A percentile compares a stretch with the other conserved stretches of the same genome.
phyloP scores from a whole-genome alignment of 2,113 vertebrate genomes.

The Aegithalos caudatus region DNA sequence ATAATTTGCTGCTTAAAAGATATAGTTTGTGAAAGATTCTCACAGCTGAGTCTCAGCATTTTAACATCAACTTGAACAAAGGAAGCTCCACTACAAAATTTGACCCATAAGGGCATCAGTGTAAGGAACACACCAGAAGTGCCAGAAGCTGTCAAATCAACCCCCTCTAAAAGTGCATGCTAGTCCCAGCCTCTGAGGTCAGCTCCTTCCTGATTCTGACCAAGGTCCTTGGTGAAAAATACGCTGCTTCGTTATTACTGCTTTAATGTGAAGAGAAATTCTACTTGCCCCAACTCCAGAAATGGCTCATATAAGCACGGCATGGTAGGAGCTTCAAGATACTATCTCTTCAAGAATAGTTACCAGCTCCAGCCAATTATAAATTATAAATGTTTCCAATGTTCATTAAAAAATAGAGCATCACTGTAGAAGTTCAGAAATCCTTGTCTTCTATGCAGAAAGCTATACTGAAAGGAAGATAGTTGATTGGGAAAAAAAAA shows the following conservation, averaged over 20 bases:
- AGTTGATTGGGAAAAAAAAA: neutral
- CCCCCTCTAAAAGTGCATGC: neutral
- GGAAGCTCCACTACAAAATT: neutral
- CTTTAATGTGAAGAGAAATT: neutral
- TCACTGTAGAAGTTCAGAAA: neutral
- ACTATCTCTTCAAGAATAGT: neutral
- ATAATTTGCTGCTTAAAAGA: slow-evolving; percentile 11
- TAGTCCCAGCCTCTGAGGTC: neutral
- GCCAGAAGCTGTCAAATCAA: slow-evolving; percentile 20
- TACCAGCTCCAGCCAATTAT: neutral
- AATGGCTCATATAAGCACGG: neutral
- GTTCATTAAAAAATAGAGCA: neutral
- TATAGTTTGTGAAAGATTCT: slow-evolving; percentile 39
- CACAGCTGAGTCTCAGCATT: neutral
- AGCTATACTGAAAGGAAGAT: neutral
- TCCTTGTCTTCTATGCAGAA: neutral
- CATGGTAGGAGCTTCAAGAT: neutral
- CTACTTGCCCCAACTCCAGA: neutral
- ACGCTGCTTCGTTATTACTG: neutral
- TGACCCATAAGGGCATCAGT: neutral
- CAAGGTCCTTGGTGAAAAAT: neutral
- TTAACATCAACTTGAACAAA: slow-evolving; percentile 32
- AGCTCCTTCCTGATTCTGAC: neutral
- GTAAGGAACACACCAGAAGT: neutral
- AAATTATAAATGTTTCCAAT: neutral